Conservation (phyloP, 2,888 invertebrate genomes). For the Leucophenga maculata region DNA sequence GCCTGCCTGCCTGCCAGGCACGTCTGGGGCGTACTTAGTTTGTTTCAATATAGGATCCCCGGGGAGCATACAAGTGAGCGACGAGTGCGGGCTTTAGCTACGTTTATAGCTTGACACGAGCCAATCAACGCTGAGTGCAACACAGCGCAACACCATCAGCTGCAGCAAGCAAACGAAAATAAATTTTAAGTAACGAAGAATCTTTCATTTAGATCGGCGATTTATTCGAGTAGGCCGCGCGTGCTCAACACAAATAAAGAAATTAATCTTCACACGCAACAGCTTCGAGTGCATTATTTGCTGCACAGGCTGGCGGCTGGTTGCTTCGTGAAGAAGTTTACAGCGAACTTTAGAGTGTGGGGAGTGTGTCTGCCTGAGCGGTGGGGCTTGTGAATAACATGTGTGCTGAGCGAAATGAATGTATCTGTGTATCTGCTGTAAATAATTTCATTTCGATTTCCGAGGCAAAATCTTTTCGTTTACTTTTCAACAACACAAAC, state of each 20-base stretch:
- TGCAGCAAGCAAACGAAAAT: constrained; percentile 14
- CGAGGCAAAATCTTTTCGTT: constrained; percentile 3
- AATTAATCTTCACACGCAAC: constrained; percentile 58
- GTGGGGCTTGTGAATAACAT: too few relatives aligned
- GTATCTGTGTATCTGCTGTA: constrained; percentile 10
- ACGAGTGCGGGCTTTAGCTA: constrained; percentile 10
- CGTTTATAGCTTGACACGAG: constrained; percentile 29
- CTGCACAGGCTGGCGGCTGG: too few relatives aligned
- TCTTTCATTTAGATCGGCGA: not conserved
- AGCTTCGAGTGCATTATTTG: constrained; percentile 31
- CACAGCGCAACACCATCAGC: not conserved
- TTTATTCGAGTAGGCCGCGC: constrained; percentile 23
- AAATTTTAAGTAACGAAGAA: constrained; percentile 19
- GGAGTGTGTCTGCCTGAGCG: too few relatives aligned
- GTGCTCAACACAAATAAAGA: constrained; percentile 47
- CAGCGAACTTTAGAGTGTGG: too few relatives aligned
- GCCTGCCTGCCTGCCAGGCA: too few relatives aligned
- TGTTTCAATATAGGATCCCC: too few relatives aligned
- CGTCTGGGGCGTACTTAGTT: too few relatives aligned
- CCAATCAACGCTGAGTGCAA: not conserved
- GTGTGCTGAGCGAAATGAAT: not conserved
- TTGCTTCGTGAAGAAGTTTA: not conserved
- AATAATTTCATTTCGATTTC: constrained; percentile 4
- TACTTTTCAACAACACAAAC: not conserved
- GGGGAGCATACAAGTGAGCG: not conserved